A percentile compares a stretch with the other conserved stretches of the same genome.
These are phyloP conservation scores for Papilio gigon DNA, from an alignment of 2,888 invertebrate species.

Conservation along the genomic window DNA sequence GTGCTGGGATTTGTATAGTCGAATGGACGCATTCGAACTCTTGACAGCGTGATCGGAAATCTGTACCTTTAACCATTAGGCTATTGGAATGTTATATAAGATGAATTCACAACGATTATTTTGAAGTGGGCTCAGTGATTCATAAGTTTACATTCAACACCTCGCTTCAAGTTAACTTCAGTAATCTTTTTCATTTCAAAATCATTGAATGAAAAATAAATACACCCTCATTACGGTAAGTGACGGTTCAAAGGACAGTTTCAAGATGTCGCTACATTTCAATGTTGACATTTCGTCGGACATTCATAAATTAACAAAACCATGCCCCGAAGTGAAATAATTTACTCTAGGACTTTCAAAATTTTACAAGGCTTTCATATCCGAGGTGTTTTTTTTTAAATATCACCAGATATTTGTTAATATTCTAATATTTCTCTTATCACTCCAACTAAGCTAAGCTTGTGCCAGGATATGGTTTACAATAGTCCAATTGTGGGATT, in stretches of 20 bases:
- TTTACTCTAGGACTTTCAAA: not conserved
- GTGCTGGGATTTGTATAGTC: too few relatives aligned
- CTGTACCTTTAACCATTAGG: too few relatives aligned
- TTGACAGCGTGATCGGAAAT: too few relatives aligned
- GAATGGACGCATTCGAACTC: too few relatives aligned
- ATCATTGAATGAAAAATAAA: constrained; percentile 17
- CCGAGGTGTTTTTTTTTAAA: not conserved
- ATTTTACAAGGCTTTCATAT: not conserved
- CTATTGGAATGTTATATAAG: too few relatives aligned
- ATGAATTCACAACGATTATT: not conserved
- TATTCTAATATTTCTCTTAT: too few relatives aligned
- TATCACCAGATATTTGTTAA: too few relatives aligned
- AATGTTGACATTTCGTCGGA: constrained; percentile 13
- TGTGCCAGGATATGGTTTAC: too few relatives aligned
- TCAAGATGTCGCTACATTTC: constrained; percentile 12
- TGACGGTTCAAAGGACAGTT: constrained; percentile 28
- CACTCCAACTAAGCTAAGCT: too few relatives aligned
- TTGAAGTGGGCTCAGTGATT: not conserved
- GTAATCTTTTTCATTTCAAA: not conserved
- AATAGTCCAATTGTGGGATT: too few relatives aligned
- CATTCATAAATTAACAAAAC: constrained; percentile 33
- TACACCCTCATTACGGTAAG: constrained; percentile 24
- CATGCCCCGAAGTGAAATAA: constrained; percentile 10
- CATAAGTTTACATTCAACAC: not conserved
- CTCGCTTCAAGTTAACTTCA: constrained; percentile 2